Evolutionary conservation across 2,888 invertebrate species (phyloP).

Genomic region (Scaptomyza tumidula): DNA sequence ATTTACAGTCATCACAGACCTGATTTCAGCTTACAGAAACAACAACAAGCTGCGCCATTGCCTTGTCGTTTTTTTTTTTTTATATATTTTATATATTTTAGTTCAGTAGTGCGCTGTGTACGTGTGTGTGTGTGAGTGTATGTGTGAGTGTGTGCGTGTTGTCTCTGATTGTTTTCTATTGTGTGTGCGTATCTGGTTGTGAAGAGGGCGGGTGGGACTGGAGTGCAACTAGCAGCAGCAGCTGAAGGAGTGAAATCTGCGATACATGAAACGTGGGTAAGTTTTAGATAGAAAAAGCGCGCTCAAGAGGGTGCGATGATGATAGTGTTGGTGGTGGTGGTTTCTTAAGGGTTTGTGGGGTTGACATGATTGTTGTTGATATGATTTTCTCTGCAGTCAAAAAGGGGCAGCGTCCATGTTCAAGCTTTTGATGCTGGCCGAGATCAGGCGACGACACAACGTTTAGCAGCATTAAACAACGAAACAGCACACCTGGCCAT

Average conservation of each 20-base stretch:
- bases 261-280: conserved; percentile 40
- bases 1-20: conserved; percentile 21
- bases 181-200: conserved; percentile 29
- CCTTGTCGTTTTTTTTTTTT: conserved; percentile 14
- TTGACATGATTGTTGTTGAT: background rate
- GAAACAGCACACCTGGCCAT: conserved; percentile 57
- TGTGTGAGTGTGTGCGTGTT: conserved; percentile 18
- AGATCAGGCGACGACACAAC: conserved; percentile 34
- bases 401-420: conserved; percentile 36
- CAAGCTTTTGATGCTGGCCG: conserved; percentile 45
- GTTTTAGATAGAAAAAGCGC: conserved; percentile 19
- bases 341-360: background rate
- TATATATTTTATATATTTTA: conserved; percentile 1
- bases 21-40: conserved; percentile 22
- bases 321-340: background rate
- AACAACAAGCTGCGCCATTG: conserved; percentile 25
- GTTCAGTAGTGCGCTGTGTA: conserved; percentile 8
- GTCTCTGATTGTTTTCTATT: conserved; percentile 41
- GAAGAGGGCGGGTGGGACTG: conserved; percentile 47
- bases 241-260: conserved; percentile 46
- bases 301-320: conserved; percentile 32
- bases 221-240: conserved; percentile 26
- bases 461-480: conserved; percentile 32
- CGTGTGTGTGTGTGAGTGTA: conserved; percentile 16
- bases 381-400: conserved; percentile 20